Evolutionary conservation across 2,888 invertebrate genomes (phyloP).

Genomic region (Acrobasis suavella): DNA sequence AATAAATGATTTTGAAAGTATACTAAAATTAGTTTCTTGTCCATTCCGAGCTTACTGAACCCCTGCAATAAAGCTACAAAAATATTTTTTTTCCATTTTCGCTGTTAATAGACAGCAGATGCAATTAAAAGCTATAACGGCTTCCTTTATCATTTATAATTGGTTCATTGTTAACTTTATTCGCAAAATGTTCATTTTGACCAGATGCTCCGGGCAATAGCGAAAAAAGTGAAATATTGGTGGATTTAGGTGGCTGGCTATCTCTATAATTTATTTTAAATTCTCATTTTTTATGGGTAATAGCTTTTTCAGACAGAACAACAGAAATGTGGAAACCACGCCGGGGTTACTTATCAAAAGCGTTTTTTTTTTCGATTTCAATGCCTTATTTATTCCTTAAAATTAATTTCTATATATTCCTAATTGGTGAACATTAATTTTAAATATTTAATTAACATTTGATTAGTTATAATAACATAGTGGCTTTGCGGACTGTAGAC

Average conservation of each 20-base stretch:
- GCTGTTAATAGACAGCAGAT: constrained; percentile 24
- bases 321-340: not conserved
- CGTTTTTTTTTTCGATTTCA: no score
- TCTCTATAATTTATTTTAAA: constrained; percentile 8
- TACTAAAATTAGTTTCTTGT: not conserved
- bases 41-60: not conserved
- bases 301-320: not conserved
- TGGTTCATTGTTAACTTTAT: constrained; percentile 33
- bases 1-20: no score
- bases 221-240: constrained; percentile 23
- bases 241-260: constrained; percentile 13
- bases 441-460: no score
- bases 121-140: constrained; percentile 30
- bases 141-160: constrained; percentile 33
- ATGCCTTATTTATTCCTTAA: no score
- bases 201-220: constrained; percentile 25
- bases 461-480: no score
- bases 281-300: not conserved
- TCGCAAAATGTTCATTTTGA: constrained; percentile 28
- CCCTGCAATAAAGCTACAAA: not conserved
- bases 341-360: no score
- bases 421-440: no score
- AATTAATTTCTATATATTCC: no score
- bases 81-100: constrained; percentile 6
- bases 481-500: no score